Base-by-base conservation (phyloP, 2,888 invertebrate genomes). In the Amiota mariae region DNA sequence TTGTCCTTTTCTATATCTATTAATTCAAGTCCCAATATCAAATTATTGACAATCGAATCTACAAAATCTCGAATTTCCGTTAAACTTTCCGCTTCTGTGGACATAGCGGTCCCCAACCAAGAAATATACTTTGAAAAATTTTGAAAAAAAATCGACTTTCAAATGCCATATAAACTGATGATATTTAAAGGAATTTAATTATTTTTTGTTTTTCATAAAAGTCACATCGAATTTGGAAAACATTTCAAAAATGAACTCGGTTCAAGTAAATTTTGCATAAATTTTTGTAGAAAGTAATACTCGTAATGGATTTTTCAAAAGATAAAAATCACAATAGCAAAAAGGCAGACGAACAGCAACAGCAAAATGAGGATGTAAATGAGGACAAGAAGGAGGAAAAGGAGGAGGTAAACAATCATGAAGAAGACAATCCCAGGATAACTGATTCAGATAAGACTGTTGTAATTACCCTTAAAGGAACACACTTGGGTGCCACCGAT, bases 401-500 rank as follows among this genome's bases (percentile, higher is more conserved):
- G 8, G 59, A 59, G 20, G 18, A 59, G 12, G 20, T 12, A 9
- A 59, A 59, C 46, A 51, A 20, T 13, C 6, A 70, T 15, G 48
- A 59, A 6, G 47, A 59, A 36, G 63, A 24, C 13, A 36, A 36
- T 1, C n/a, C 54, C n/a, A 54, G 3, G 6, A 13, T n/a, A 12
- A 54, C 36, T 12, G 46, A 63, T 36, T 46, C 63, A 10, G 15
- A 51, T 13, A 15, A 20, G 6, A 18, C n/a, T 1, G 59, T 36
- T 9, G 73, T 76, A 6, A 64, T 83, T 0, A 73, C 75, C 8
- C 72, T 83, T 48, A 18, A 49, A 1, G 83, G 80, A 67, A 78
- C 70, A 0, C 75, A 74, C n/a, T 8, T 81, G 49, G 83, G 72
- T 1, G 76, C 79, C 68, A 81, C 83, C 6, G 80, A 79, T 67